A percentile compares a stretch with the other conserved stretches of the same genome.
Conservation (phyloP, 2,113 vertebrate species). For the Petromus typicus region DNA sequence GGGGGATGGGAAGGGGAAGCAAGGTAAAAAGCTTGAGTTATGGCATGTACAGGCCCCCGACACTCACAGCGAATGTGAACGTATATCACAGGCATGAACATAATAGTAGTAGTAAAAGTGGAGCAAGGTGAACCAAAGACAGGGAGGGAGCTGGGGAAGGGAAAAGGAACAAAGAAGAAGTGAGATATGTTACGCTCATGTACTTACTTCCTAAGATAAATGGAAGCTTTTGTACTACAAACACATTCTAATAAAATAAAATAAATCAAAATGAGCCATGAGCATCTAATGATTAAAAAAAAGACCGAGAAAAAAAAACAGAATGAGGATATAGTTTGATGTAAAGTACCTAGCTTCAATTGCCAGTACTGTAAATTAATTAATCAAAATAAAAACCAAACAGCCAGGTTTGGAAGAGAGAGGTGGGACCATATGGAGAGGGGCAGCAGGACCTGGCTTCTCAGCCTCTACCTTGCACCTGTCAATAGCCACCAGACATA, state of each 20-base stretch:
- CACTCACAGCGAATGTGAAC: background rate
- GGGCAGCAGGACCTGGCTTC: background rate
- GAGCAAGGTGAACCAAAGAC: background rate
- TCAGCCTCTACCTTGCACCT: too few species aligned
- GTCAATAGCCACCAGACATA: background rate
- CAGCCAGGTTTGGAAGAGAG: background rate
- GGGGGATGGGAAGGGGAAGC: too few species aligned
- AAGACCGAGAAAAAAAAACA: background rate
- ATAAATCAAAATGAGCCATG: background rate
- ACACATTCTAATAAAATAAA: background rate
- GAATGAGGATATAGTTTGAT: background rate
- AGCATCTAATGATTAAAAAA: background rate
- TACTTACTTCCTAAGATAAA: background rate
- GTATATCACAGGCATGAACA: background rate
- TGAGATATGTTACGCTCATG: background rate
- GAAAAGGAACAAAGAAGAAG: background rate
- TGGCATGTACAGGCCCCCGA: background rate
- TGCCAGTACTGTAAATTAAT: background rate
- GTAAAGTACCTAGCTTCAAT: background rate
- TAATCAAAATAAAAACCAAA: background rate
- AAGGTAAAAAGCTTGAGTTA: background rate
- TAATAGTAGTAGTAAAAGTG: background rate
- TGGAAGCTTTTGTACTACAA: background rate
- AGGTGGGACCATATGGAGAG: accelerated
- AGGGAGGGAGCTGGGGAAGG: background rate